Base-by-base conservation (phyloP, 1,140 invertebrate species). In the Achatina immaculata region DNA sequence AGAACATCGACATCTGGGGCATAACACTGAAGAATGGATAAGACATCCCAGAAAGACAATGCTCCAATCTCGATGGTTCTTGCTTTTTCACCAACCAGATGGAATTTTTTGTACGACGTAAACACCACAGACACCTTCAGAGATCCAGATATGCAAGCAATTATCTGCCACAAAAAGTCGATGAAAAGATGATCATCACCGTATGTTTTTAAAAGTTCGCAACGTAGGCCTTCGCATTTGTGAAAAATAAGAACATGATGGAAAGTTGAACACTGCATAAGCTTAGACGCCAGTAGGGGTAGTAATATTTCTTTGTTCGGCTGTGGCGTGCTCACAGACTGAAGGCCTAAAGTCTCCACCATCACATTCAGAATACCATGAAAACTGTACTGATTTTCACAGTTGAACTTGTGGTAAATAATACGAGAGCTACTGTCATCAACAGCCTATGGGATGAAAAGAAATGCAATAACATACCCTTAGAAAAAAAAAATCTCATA, bases 221-320 rank as follows among this genome's bases (percentile, higher is more conserved):
- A 16, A 2, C 4, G 28, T 2, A 76, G 28, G 34, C 40, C 21
- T 31, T 76, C 31, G 28, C 48, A 58, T 62, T 76, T 76, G 74
- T 76, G 74, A 31, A 76, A 76, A 24, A 76, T 38, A 34, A 76
- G 36, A 65, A 76, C 74, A 43, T 76, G 74, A 19, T 55, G 48
- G 0, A 16, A 36, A 3, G 38, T 40, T 34, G 16, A 4, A 21
- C 4, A 48, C 42, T 73, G 16, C 9, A 4, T 21, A 40, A 73
- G 43, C 3, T 1, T n/a, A 6, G 40, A 31, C 1, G 7, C 21
- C 16, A 73, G 28, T 19, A n/a, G 9, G 28, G 71, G 28, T 7
- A 73, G 40, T 34, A 48, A 31, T 2, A 3, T 1, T 7, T 73
- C 43, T 73, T 73, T 43, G 43, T 73, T 31, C 1, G 48, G 4